Base-by-base conservation (phyloP, 2,797 vertebrate genomes). In the Hirundo rustica region DNA sequence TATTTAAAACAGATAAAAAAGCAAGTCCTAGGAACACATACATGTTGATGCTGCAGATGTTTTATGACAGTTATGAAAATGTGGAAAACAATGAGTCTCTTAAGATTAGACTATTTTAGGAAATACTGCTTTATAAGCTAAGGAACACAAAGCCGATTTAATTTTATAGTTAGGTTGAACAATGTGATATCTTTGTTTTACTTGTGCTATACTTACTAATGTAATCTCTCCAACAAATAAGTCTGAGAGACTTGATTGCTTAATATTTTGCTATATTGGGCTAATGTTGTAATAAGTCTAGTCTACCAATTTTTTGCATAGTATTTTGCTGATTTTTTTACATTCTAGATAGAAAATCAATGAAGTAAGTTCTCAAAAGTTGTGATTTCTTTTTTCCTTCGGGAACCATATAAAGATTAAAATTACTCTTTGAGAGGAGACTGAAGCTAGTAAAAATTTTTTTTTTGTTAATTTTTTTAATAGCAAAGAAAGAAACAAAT, bases 331-430 rank as follows among this genome's bases (percentile, higher is more conserved):
- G 42, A 51, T 67, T 73, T 85, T 61, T 7, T 66, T 61, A n/a
- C 21, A 77, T 95, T 78, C 76, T 78, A 85, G 81, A 81, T 30
- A 82, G 40, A 27, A 87, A 95, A 90, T 79, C 40, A 61, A 61
- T 72, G 51, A 13, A 94, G 32, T 70, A 90, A 83, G 36, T 81
- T 85, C 38, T 62, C 13, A n/a, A 76, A 20, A 85, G 58, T 85
- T 67, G 58, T 40, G 18, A 8, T 7, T 45, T 48, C 57, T 88
- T 53, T 57, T 76, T 88, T 68, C 18, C 36, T 55, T 55, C 77
- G 20, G 25, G 55, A 89, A 79, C 16, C 2, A 40, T 30, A 65
- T 60, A 48, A 92, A 89, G 14, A 71, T 45, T 82, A 67, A 92
- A 87, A 58, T 67, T 78, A 40, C 30, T 50, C 2, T 61, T 82